phyloP scores from a whole-genome alignment of 1,140 invertebrate genomes.

The Augochlora pura region DNA sequence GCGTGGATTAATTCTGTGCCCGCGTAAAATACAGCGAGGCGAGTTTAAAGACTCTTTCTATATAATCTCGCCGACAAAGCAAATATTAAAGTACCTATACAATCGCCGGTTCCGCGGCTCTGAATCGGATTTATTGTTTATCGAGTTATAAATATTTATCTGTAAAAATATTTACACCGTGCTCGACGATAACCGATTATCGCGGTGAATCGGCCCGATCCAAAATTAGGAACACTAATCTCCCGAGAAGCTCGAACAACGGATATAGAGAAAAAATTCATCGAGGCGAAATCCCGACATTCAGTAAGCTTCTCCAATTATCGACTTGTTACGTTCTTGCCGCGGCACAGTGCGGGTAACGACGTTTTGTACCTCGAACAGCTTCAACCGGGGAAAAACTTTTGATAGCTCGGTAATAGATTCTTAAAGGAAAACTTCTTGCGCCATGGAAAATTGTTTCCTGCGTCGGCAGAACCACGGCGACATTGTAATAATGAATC shows the following conservation, averaged over 20 bases:
- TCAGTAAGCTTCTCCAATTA: conserved; percentile 46
- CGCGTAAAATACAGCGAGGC: background rate
- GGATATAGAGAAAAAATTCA: conserved; percentile 12
- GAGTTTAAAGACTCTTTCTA: background rate
- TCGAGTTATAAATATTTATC: background rate
- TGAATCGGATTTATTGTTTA: background rate
- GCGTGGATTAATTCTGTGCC: background rate
- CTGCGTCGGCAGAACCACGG: background rate
- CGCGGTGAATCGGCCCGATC: no score
- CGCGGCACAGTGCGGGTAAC: background rate
- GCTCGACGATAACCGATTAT: no score
- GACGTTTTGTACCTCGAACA: conserved; percentile 30
- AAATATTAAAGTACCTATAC: background rate
- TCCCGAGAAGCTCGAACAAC: background rate
- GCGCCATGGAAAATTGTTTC: conserved; percentile 22
- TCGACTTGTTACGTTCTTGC: conserved; percentile 47
- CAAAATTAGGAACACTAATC: background rate
- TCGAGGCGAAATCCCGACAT: conserved; percentile 6
- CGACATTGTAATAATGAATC: conserved; percentile 9
- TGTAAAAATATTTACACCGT: background rate
- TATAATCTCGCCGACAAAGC: background rate
- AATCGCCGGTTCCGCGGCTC: background rate
- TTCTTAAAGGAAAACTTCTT: conserved; percentile 42
- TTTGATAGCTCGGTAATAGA: conserved; percentile 39
- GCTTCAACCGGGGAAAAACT: conserved; percentile 41